phyloP scores from a whole-genome alignment of 2,888 invertebrate species.

The Bombylius discolor region DNA sequence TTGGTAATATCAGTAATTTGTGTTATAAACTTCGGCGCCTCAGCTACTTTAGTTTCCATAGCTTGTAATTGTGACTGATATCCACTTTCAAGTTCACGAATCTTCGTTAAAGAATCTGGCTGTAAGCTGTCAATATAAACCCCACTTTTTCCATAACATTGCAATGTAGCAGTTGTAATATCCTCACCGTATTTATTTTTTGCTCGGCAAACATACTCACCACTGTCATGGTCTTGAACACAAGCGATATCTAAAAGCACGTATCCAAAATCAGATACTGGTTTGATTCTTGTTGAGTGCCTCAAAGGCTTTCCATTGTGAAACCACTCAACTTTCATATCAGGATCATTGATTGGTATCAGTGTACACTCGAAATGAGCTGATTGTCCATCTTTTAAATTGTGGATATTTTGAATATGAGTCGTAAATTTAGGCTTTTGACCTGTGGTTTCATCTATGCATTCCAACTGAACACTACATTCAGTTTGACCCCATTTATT shows the following conservation, averaged over 20 bases:
- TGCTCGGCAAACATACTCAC: slow-evolving; percentile 87
- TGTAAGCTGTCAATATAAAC: slow-evolving; percentile 82
- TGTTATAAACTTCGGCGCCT: slow-evolving; percentile 80
- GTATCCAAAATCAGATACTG: slow-evolving; percentile 89
- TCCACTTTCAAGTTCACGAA: slow-evolving; percentile 67
- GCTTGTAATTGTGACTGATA: slow-evolving; percentile 50
- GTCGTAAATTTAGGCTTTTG: slow-evolving; percentile 81
- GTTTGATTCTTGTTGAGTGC: slow-evolving; percentile 81
- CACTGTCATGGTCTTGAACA: slow-evolving; percentile 82
- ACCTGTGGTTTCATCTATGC: slow-evolving; percentile 71
- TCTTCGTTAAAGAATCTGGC: slow-evolving; percentile 78
- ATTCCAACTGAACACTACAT: slow-evolving; percentile 69
- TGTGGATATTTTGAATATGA: slow-evolving; percentile 69
- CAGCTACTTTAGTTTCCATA: slow-evolving; percentile 52
- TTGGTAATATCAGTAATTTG: slow-evolving; percentile 74
- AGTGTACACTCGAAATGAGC: slow-evolving; percentile 93
- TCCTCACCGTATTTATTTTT: slow-evolving; percentile 85
- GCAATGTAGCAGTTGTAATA: slow-evolving; percentile 70
- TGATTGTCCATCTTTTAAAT: slow-evolving; percentile 82
- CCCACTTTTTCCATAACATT: slow-evolving; percentile 71
- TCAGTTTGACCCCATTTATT: slow-evolving; percentile 83
- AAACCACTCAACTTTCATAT: slow-evolving; percentile 93
- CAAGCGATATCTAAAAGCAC: slow-evolving; percentile 91
- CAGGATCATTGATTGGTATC: slow-evolving; percentile 86
- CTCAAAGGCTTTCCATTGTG: slow-evolving; percentile 83